phyloP scores from a whole-genome alignment of 64 coral and sea anemone genomes.

The Porites lutea region DNA sequence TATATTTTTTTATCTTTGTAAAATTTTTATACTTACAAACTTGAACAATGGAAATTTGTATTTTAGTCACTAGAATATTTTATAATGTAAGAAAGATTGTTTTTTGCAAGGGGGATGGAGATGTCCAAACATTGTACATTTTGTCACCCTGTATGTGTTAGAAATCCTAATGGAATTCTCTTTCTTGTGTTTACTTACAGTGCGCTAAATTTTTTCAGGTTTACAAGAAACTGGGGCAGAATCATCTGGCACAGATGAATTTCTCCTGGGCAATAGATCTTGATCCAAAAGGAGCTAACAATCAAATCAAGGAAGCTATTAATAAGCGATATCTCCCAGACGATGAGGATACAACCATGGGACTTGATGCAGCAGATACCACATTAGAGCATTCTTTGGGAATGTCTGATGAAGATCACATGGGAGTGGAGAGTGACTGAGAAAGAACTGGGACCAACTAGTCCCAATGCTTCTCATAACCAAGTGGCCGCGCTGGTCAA shows the following conservation, averaged over 20 bases:
- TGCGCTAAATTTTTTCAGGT: conserved; percentile 58
- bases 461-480: background rate
- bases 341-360: conserved; percentile 90
- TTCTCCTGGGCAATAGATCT: conserved; percentile 99
- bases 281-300: conserved; percentile 97
- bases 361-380: conserved; percentile 46
- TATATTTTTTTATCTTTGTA: too few species aligned
- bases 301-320: conserved; percentile 99
- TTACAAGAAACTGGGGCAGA: conserved; percentile 87
- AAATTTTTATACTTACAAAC: too few species aligned
- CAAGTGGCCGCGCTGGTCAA: background rate
- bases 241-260: conserved; percentile 94
- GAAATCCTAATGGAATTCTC: background rate
- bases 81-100: too few species aligned
- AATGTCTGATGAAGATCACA: background rate
- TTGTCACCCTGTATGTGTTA: background rate
- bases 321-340: conserved; percentile 98
- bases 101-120: too few species aligned
- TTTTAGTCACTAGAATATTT: too few species aligned
- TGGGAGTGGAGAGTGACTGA: background rate
- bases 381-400: conserved; percentile 82
- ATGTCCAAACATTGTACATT: too few species aligned
- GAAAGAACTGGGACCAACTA: background rate
- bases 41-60: too few species aligned
- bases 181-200: background rate